Evolutionary conservation across 1,140 invertebrate species (phyloP), one percentile per base, ranked within the genome.

Genomic region (Tetramorium simillimum): DNA sequence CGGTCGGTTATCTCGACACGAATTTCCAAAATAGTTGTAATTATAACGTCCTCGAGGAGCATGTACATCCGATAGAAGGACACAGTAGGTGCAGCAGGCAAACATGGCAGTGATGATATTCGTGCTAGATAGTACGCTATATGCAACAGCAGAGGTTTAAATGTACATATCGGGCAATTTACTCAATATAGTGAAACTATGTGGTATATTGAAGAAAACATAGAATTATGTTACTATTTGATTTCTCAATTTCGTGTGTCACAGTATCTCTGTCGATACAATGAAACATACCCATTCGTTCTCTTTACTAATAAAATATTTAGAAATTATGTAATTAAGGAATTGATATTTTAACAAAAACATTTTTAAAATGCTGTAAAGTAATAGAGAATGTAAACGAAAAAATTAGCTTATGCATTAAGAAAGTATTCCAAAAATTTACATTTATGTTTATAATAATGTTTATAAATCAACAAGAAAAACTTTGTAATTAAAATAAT

Each of bases 51-150:
- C 73, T 51, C 40, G 77, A 87, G 75, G 21, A 86, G 46, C n/a
- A 67, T 63, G 77, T 62, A 72, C 46, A 60, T 84, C 62, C 67
- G 80, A 40, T 46, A 53, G 56, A 70, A 60, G 56, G 56, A 84
- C 69, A 84, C 65, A 62, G 63, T 46, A 77, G 69, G 72, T 82
- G 85, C 70, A 53, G 65, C 40, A 37, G 60, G 24, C 80, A 89
- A 89, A 89, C 78, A 80, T 75, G 73, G 84, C 62, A 67, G 16
- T 43, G 84, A 86, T 86, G 77, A 87, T 84, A 87, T 72, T 14
- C 37, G 51, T 67, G 56, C 73, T 72, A 77, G 73, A 86, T 86
- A 77, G n/a, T 75, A 80, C 60, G 24, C 60, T 85, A 72, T 76
- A 69, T 80, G 70, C 46, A 77, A 56, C 14, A 72, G 58, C 53